These are phyloP conservation scores for Mya arenaria DNA, from an alignment of 1,140 invertebrate species.

Conservation along the genomic window DNA sequence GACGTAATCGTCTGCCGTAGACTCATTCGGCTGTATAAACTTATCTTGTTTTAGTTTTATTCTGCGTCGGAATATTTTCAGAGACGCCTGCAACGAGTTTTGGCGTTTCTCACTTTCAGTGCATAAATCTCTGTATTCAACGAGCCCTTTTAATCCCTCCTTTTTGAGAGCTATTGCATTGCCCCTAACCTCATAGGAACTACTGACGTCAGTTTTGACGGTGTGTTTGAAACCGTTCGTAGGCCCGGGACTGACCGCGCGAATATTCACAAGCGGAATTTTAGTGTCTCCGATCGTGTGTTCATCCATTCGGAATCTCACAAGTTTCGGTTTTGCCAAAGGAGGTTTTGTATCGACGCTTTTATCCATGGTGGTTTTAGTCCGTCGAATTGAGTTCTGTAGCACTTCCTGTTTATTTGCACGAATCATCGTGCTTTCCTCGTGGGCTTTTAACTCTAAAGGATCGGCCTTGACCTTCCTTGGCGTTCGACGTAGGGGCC, in stretches of 20 bases:
- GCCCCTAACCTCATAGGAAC: conserved; percentile 2
- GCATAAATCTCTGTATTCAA: conserved; percentile 40
- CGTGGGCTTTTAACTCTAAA: background rate
- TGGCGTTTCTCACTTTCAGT: conserved; percentile 41
- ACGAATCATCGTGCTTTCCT: conserved; percentile 20
- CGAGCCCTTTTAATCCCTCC: conserved; percentile 33
- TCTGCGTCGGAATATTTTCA: conserved; percentile 48
- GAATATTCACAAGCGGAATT: conserved; percentile 38
- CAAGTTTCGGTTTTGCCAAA: conserved; percentile 38
- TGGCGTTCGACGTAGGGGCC: background rate
- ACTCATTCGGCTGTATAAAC: conserved; percentile 54
- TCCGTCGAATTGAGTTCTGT: too few species aligned
- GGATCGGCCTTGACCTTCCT: too few species aligned
- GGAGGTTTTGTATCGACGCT: conserved; percentile 25
- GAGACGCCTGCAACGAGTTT: conserved; percentile 37
- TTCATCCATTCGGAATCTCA: conserved; percentile 50
- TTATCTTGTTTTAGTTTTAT: conserved; percentile 55
- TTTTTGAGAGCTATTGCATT: conserved; percentile 46
- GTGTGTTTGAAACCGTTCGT: background rate
- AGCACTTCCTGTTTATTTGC: background rate
- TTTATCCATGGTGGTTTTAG: too few species aligned
- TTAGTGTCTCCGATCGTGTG: conserved; percentile 33
- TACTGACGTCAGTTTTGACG: background rate
- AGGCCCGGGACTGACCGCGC: background rate
- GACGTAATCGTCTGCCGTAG: conserved; percentile 51